Evolutionary conservation across 2,888 invertebrate species (phyloP), one percentile per base, ranked within the genome.

Genomic region (Harpalus rufipes): DNA sequence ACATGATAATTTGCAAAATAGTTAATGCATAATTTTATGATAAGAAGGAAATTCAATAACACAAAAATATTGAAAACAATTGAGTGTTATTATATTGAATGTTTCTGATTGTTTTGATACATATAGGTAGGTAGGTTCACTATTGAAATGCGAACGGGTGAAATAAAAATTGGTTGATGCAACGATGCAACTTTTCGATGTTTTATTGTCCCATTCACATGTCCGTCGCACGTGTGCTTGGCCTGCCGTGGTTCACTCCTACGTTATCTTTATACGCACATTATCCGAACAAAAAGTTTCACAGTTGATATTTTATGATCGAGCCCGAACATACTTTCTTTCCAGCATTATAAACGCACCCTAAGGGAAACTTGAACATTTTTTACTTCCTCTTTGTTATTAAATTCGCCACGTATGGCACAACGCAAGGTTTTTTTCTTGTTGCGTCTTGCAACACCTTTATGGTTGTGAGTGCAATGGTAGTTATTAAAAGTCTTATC

Each of bases 301-400:
- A 78, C 58, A 78, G 25, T 78, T 59, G 78, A 78, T 78, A 59
- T 78, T 78, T 78, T 78, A 78, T 59, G 78, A 80, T 61, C 61
- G 63, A 80, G 39, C 6, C 18, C 18, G 39, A 51, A 56, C 39
- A 12, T 12, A 80, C 80, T 80, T 80, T 80, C 80, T 80, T 80
- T 80, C 78, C 44, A 5, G 39, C 10, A 80, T 80, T 32, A 32
- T 79, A 32, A 58, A 79, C 21, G 76, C 25, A 59, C 58, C 79
- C 59, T 59, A 8, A 32, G 39, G 79, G 51, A 56, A 76, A 56
- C 39, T 51, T 51, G 76, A 12, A 76, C 18, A 51, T 76, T 56
- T 56, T 76, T 76, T 51, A 56, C 56, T 76, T 51, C 76, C 76
- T 76, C 59, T 59, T 79, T 79, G 58, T 79, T 79, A 79, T 79